Evolutionary conservation across 2,888 invertebrate genomes (phyloP), one percentile per base, ranked within the genome.

Genomic region (Phrixothrix hirtus): DNA sequence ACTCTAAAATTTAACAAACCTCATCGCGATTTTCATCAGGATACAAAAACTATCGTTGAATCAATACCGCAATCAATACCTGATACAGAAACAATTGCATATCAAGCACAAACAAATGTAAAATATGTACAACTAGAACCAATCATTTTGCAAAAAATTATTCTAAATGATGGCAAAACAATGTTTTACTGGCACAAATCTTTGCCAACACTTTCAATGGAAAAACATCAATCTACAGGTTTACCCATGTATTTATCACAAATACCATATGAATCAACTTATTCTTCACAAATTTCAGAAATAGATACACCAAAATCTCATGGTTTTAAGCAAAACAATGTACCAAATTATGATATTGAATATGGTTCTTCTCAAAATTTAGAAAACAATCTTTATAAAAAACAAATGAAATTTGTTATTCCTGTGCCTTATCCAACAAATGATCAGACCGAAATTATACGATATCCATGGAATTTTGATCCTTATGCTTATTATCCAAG

Each of bases 61-160:
- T 21, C 21, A 7, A 21, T 21, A 21, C 21, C 21, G 7, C 7
- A 3, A 21, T 7, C 3, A 21, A 21, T 21, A 5, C 7, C 3
- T 21, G 21, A 21, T 21, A 21, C 21, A 21, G 7, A 7, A 5
- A 7, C 7, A 21, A 3, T 5, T 5, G 21, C 3, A 21, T 7
- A 21, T 5, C 4, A 21, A 21, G 21, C 3, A 7, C 7, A 36
- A 48, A 60, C 32, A 50, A 65, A 57, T 38, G 59, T 71, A 4
- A 71, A 69, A 59, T 73, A 70, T 47, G 71, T 74, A 10, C 68
- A 71, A 48, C 61, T 73, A n/a, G 74, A 75, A 57, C 75, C 76
- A 2, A 68, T 74, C n/a, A 70, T 74, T 15, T 59, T 74, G 32
- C 75, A 75, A 55, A 74, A 73, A 63, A 72, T 72, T 3, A 63